phyloP scores from a whole-genome alignment of 1,140 invertebrate genomes.

The Babylonia areolata region DNA sequence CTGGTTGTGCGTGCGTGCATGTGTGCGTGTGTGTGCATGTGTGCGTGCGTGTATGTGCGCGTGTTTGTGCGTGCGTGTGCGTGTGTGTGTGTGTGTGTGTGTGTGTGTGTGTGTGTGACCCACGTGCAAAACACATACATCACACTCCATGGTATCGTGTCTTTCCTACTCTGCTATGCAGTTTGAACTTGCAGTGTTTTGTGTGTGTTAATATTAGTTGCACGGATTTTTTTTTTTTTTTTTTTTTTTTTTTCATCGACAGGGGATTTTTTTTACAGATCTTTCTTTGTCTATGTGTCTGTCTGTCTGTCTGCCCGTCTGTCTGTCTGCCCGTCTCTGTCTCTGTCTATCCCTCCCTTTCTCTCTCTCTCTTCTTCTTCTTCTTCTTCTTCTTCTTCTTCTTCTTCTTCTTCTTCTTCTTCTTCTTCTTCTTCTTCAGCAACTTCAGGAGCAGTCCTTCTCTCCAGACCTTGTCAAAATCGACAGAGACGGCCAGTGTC shows the following conservation, averaged over 20 bases:
- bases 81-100: no score
- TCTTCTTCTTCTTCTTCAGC: neutral
- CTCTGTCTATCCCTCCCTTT: no score
- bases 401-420: neutral
- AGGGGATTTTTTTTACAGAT: constrained; percentile 40
- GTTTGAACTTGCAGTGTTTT: neutral
- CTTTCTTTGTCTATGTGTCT: constrained; percentile 1
- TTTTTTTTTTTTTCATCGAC: neutral
- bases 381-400: neutral
- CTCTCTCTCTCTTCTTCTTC: no score
- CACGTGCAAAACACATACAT: no score
- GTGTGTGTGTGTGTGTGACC: no score
- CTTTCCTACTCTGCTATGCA: no score
- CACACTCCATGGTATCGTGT: no score
- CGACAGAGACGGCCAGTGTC: constrained; percentile 29
- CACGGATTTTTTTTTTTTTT: neutral
- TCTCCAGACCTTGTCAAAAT: constrained; percentile 42
- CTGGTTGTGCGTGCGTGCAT: no score
- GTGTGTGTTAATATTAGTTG: neutral
- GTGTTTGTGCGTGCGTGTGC: no score
- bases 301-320: neutral
- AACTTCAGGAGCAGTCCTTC: constrained; percentile 36
- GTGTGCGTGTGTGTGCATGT: no score
- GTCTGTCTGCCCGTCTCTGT: neutral
- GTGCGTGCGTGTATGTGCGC: no score